These are phyloP conservation scores for Netelia melanura DNA, from an alignment of 2,888 invertebrate species.

Conservation along the genomic window DNA sequence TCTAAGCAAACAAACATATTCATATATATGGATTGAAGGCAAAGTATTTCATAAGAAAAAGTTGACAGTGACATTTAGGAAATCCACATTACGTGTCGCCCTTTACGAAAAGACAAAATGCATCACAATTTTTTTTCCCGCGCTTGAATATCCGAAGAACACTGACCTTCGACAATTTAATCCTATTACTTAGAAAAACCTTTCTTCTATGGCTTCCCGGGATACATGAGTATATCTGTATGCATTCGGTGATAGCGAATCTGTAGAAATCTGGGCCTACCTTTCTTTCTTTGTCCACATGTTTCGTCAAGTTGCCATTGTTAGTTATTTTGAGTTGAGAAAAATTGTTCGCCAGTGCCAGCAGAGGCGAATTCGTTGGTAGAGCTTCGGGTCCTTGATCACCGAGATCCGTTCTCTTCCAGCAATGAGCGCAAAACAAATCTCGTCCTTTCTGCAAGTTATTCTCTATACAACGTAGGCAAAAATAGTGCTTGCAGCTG, in stretches of 20 bases:
- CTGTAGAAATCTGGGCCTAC: slow-evolving; percentile 73
- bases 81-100: not conserved
- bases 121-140: slow-evolving; percentile 18
- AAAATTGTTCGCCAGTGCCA: slow-evolving; percentile 89
- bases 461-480: slow-evolving; percentile 90
- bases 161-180: slow-evolving; percentile 74
- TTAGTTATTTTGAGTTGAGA: slow-evolving; percentile 86
- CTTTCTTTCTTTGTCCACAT: slow-evolving; percentile 85
- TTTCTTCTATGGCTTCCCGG: slow-evolving; percentile 75
- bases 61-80: not conserved
- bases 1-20: slow-evolving; percentile 74
- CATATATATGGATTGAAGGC: not conserved
- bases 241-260: not conserved
- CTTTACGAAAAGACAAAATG: slow-evolving; percentile 1
- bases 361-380: slow-evolving; percentile 89
- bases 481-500: slow-evolving; percentile 92
- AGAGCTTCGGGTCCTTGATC: slow-evolving; percentile 89
- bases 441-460: slow-evolving; percentile 89
- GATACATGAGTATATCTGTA: not conserved
- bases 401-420: slow-evolving; percentile 90
- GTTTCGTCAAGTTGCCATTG: slow-evolving; percentile 84
- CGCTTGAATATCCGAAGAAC: slow-evolving; percentile 13
- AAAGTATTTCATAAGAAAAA: too few species aligned
- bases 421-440: slow-evolving; percentile 90
- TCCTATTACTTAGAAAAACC: slow-evolving; percentile 75